Base-by-base conservation (phyloP, 2,888 invertebrate genomes). In the Choreutis nemorana region DNA sequence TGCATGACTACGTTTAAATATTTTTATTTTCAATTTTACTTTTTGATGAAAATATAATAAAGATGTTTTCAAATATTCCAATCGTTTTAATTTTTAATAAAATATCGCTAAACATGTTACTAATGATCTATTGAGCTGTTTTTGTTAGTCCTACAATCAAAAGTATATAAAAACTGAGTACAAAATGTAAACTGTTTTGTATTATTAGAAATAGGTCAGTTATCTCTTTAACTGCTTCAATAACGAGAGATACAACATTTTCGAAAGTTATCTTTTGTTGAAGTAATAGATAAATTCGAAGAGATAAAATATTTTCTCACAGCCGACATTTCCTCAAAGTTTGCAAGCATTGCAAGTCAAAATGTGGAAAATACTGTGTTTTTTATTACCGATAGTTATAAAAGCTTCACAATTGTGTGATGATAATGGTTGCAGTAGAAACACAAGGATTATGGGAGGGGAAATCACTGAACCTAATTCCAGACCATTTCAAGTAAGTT, bases 41-140 rank as follows among this genome's bases (percentile, higher is more conserved):
- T 78, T 75, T 77, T 71, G 73, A 77, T 56, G 75, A 72, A 73
- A 67, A 60, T 77, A 77, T 75, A 77, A 78, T 77, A 75, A 78
- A 77, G 59, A 78, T 73, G 78, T 78, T 78, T 78, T 78, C 72
- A 75, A 77, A 72, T 72, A 73, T 39, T 12, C 24, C 11, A 23
- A 9, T 35, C 14, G 33, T 42, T 48, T 40, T 48, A 34, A 40
- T 48, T 39, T 5, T 13, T 5, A 7, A 9, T 14, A n/a, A n/a
- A n/a, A n/a, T n/a, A n/a, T n/a, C n/a, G n/a, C n/a, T n/a, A n/a
- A n/a, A n/a, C n/a, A n/a, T n/a, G n/a, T n/a, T n/a, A n/a, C n/a
- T n/a, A n/a, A n/a, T n/a, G n/a, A n/a, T n/a, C n/a, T n/a, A n/a
- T n/a, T n/a, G n/a, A n/a, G n/a, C n/a, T n/a, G n/a, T n/a, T n/a